Evolutionary conservation across 92 coral and sea anemone species (phyloP), one percentile per base, ranked within the genome.

Genomic region (Actinernus sp.): DNA sequence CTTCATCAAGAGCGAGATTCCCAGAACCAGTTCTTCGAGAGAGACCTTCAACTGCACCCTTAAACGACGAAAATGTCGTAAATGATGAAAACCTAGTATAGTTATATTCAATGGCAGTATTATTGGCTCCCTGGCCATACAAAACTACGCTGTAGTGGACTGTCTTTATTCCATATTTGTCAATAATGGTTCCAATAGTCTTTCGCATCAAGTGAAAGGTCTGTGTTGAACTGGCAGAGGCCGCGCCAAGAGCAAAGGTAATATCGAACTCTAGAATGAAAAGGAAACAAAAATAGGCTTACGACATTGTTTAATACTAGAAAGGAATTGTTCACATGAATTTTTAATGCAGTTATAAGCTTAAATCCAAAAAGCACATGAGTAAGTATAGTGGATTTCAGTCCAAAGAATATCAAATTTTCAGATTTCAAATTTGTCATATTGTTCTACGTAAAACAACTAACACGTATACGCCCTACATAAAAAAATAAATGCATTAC

Each of bases 231-330:
- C 25, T 20, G n/a, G 16, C 60, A 5, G 27, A 18, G 27, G 49
- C 51, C 17, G 74, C 61, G 7, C 74, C 74, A 20, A 66, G 5
- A 26, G 74, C 74, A 18, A 66, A 66, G 1, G 74, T 66, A 27
- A 66, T 52, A 61, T 66, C 74, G 39, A 66, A 66, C 34, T 66
- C 74, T 66, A 36, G 14, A 36, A 38, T 27, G 37, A 57, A 4
- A 1, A 57, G 18, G n/a, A n/a, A n/a, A n/a, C n/a, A n/a, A n/a
- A n/a, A n/a, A n/a, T n/a, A n/a, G n/a, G n/a, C n/a, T n/a, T n/a
- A n/a, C n/a, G n/a, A n/a, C n/a, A n/a, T n/a, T n/a, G n/a, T n/a
- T n/a, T n/a, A n/a, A n/a, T n/a, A n/a, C n/a, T n/a, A n/a, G n/a
- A n/a, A n/a, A n/a, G n/a, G n/a, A n/a, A n/a, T n/a, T n/a, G n/a